Evolutionary conservation across 2,888 invertebrate genomes (phyloP).

Genomic region (Resseliella maxima): DNA sequence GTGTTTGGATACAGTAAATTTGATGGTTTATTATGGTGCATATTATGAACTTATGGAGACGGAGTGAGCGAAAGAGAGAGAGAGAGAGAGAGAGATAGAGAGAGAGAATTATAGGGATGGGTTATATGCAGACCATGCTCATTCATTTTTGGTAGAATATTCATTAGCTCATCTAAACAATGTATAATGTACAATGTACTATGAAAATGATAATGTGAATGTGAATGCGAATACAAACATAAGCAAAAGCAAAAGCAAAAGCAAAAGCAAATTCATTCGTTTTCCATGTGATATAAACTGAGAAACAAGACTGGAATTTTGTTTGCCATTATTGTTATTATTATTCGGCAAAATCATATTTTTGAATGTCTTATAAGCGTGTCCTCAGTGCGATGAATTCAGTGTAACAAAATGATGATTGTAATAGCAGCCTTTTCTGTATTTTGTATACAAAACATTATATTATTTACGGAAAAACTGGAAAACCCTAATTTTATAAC

Average conservation of each 20-base stretch:
- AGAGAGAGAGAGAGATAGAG: neutral
- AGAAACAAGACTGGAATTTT: neutral
- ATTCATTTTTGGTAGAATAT: neutral
- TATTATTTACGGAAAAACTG: no score
- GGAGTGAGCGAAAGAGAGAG: neutral
- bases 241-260: no score
- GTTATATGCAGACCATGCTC: neutral
- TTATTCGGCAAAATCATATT: neutral
- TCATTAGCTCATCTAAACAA: slow-evolving; percentile 29
- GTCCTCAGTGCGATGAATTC: neutral
- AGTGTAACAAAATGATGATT: neutral
- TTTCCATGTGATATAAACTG: neutral
- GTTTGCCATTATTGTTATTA: neutral
- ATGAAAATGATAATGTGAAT: neutral
- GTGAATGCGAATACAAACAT: neutral
- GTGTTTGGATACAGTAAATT: neutral
- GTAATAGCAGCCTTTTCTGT: neutral
- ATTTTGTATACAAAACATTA: neutral
- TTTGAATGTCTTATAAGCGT: neutral
- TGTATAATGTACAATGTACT: neutral
- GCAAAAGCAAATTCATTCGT: neutral
- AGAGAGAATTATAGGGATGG: neutral
- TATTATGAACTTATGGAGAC: neutral
- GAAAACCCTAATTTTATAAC: slow-evolving; percentile 39
- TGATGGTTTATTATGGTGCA: slow-evolving; percentile 1